phyloP scores from a whole-genome alignment of 2,888 invertebrate species.

The Laothoe populi region DNA sequence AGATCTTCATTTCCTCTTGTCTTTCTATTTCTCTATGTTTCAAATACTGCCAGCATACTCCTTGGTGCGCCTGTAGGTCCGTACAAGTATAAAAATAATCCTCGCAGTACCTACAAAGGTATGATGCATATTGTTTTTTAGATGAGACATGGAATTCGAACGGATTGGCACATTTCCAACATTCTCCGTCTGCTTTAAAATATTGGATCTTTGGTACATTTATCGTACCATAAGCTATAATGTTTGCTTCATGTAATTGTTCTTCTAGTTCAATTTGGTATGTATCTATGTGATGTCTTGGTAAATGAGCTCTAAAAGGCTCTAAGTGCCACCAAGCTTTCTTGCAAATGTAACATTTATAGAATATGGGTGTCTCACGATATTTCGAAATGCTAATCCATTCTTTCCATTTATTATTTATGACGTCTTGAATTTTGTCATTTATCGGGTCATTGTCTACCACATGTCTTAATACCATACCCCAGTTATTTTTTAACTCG shows the following conservation, averaged over 20 bases:
- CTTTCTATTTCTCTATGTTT: not conserved
- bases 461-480: slow-evolving; percentile 19
- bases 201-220: not conserved
- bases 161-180: slow-evolving; percentile 50
- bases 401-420: slow-evolving; percentile 42
- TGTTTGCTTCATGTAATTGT: slow-evolving; percentile 39
- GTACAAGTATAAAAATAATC: slow-evolving; percentile 41
- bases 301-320: slow-evolving; percentile 53
- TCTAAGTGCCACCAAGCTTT: slow-evolving; percentile 56
- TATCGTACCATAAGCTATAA: slow-evolving; percentile 37
- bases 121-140: slow-evolving; percentile 12
- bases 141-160: slow-evolving; percentile 29
- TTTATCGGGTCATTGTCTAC: slow-evolving; percentile 26
- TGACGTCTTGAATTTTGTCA: slow-evolving; percentile 34
- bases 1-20: not conserved
- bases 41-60: slow-evolving; percentile 2
- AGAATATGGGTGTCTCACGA: slow-evolving; percentile 48
- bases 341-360: slow-evolving; percentile 61
- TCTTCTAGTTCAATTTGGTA: slow-evolving; percentile 36
- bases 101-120: slow-evolving; percentile 41
- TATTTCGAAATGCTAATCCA: slow-evolving; percentile 37
- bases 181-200: slow-evolving; percentile 40
- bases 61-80: slow-evolving; percentile 15
- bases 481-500: slow-evolving; percentile 45
- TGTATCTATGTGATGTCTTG: slow-evolving; percentile 1